Base-by-base conservation (phyloP, 1,140 invertebrate species). In the Ceratina australensis region DNA sequence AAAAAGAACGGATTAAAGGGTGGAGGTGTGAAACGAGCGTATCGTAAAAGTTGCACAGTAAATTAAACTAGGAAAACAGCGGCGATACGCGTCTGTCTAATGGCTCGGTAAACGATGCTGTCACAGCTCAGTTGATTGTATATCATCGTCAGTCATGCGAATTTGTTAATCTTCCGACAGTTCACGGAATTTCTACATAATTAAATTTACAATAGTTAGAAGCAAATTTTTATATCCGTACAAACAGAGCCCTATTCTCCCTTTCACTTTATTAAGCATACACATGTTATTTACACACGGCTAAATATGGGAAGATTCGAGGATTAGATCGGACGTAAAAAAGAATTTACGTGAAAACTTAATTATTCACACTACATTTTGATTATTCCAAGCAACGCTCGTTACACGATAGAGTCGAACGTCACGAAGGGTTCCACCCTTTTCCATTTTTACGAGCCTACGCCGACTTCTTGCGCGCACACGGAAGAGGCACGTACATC, bases 51-150 rank as follows among this genome's bases (percentile, higher is more conserved):
- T 85, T 72, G 79, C 66, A 85, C 75, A 67, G 75, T 85, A 82
- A 81, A 85, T 85, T 85, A 69, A 85, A 79, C 79, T 75, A 77
- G 65, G 50, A 72, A 84, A 80, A 85, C 78, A 84, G 83, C 74
- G 24, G 54, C 42, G 24, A 50, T 54, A 56, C 61, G 52, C 15
- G 59, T 52, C 59, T 59, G 72, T 84, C 79, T 79, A 85, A 85
- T 85, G 83, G 83, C 74, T 85, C 72, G 83, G 77, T 72, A 72
- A 82, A 81, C 83, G 76, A 79, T 85, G 75, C 71, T 85, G 52
- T 85, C 74, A 82, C 69, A 52, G 67, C 67, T 49, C 72, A 74
- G 75, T 57, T 79, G 42, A 74, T 68, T 85, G 66, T 74, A 42
- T 65, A 52, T 61, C 56, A 52, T 56, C 78, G 81, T 80, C 56